phyloP scores from a whole-genome alignment of 1,140 invertebrate species.

The Drosophila pruinosa region DNA sequence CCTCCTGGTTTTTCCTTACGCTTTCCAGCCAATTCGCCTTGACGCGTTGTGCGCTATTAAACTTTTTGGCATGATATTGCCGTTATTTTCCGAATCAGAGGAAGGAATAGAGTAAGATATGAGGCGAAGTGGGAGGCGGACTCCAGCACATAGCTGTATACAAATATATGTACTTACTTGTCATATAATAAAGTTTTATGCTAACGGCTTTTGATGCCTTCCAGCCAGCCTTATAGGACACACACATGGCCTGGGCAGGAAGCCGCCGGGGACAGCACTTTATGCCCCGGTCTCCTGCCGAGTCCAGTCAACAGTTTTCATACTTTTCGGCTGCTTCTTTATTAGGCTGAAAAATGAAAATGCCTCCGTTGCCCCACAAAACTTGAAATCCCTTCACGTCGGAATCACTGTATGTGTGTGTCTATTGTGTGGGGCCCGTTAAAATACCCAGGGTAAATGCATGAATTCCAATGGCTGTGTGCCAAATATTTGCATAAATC shows the following conservation, averaged over 20 bases:
- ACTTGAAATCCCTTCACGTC: constrained; percentile 3
- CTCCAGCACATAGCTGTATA: constrained; percentile 36
- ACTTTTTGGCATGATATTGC: constrained; percentile 77
- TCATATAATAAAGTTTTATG: constrained; percentile 81
- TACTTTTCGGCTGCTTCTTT: constrained; percentile 65
- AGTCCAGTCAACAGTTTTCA: constrained; percentile 45
- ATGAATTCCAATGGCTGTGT: constrained; percentile 56
- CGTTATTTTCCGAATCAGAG: constrained; percentile 56
- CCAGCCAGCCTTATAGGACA: constrained; percentile 30
- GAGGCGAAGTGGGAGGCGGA: background rate
- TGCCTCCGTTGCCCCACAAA: constrained; percentile 26
- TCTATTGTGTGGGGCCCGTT: constrained; percentile 57
- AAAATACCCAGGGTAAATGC: constrained; percentile 65
- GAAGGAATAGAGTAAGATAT: background rate
- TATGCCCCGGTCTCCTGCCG: constrained; percentile 50
- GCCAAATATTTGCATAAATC: constrained; percentile 79
- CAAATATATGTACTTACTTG: constrained; percentile 70
- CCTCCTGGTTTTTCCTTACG: constrained; percentile 46
- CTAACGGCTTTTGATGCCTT: constrained; percentile 73
- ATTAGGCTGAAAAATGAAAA: constrained; percentile 80
- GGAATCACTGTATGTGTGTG: constrained; percentile 32
- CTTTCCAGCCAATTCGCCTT: constrained; percentile 74
- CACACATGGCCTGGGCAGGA: constrained; percentile 26
- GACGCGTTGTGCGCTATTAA: constrained; percentile 75
- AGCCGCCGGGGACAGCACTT: constrained; percentile 46